A percentile compares a stretch with the other conserved stretches of the same genome.
phyloP scores from a whole-genome alignment of 2,113 vertebrate species.

The Haplochromis vanheusdeni region DNA sequence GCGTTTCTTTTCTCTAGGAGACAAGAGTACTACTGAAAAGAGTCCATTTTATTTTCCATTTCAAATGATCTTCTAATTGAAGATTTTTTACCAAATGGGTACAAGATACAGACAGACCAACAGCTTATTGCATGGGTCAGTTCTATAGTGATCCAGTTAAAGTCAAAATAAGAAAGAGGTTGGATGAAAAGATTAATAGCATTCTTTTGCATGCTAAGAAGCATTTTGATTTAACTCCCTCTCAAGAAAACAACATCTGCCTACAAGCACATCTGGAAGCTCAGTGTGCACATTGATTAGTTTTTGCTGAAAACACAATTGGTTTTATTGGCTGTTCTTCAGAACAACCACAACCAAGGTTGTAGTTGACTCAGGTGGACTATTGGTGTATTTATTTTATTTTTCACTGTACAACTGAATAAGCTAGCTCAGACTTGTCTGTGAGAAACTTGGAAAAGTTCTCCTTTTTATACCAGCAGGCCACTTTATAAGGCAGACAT shows the following conservation, averaged over 20 bases:
- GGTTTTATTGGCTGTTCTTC: not conserved
- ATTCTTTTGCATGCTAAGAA: not conserved
- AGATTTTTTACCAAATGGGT: not conserved
- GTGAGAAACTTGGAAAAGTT: not conserved
- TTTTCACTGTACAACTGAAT: not conserved
- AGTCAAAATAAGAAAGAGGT: not conserved
- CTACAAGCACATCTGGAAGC: not conserved
- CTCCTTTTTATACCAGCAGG: not conserved
- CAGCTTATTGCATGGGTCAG: not conserved
- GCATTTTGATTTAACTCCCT: not conserved
- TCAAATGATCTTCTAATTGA: not conserved
- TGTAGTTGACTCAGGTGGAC: not conserved
- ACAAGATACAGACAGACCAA: not conserved
- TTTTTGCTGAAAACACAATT: not conserved
- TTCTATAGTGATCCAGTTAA: not conserved
- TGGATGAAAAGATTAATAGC: not conserved
- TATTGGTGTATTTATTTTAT: not conserved
- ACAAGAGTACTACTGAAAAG: not conserved
- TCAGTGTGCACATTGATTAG: not conserved
- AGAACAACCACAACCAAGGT: not conserved
- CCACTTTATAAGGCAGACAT: not conserved
- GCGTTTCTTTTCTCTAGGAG: not conserved
- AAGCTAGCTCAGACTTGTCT: not conserved
- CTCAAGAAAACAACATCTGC: not conserved
- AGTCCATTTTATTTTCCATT: not conserved